Conservation (phyloP, 2,113 vertebrate genomes). For the Fregata magnificens region DNA sequence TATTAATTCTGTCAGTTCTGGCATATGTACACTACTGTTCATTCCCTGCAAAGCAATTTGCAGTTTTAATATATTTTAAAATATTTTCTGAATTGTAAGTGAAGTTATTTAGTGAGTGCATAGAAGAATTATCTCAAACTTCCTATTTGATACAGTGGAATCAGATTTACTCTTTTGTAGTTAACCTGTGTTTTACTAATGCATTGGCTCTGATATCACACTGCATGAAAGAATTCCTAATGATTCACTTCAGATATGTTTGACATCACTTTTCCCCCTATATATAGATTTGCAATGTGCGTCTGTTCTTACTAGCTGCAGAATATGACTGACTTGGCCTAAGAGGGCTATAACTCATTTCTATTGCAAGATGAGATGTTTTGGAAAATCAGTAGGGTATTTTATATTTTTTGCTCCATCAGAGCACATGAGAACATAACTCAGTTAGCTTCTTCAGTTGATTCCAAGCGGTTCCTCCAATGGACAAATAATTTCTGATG, state of each 20-base stretch:
- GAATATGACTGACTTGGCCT: background rate
- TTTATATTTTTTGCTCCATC: background rate
- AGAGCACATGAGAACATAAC: background rate
- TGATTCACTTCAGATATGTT: background rate
- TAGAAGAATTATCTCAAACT: background rate
- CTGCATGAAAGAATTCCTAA: background rate
- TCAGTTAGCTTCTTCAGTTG: background rate
- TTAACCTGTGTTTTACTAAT: background rate
- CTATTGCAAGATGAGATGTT: background rate
- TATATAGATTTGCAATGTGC: background rate
- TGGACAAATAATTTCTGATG: background rate
- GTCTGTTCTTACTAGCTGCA: background rate
- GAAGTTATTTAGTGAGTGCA: background rate
- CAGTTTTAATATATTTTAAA: background rate
- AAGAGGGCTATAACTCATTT: background rate
- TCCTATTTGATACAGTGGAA: background rate
- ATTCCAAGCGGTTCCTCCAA: background rate
- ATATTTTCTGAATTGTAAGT: background rate
- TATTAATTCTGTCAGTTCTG: background rate
- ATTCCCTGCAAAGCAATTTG: background rate
- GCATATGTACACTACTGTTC: background rate
- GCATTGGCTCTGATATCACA: background rate
- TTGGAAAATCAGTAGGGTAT: background rate
- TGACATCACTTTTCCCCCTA: background rate
- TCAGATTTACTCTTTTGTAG: background rate